Conservation (phyloP, 2,797 vertebrate species). For the Rhinichthys osculus region DNA sequence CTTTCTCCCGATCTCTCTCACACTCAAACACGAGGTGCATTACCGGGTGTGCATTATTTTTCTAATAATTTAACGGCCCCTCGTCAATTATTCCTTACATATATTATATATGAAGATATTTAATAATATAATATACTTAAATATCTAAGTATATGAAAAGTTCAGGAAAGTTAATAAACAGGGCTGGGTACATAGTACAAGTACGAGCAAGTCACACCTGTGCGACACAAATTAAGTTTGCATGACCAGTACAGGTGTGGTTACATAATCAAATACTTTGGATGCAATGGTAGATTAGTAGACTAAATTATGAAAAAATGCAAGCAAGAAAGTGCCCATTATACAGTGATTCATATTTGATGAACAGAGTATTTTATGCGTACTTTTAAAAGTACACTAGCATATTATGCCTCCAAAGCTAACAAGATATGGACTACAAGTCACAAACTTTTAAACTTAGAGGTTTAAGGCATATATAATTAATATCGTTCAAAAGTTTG, state of each 20-base stretch:
- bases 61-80: not conserved
- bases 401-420: too few species aligned
- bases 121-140: not conserved
- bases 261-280: not conserved
- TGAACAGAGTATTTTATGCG: not conserved
- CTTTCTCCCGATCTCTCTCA: too few species aligned
- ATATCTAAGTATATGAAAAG: not conserved
- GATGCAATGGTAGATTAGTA: not conserved
- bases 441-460: not conserved
- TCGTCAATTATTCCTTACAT: not conserved
- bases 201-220: not conserved
- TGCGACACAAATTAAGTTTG: not conserved
- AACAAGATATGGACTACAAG: not conserved
- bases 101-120: not conserved
- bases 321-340: not conserved
- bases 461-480: not conserved
- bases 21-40: too few species aligned
- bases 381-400: too few species aligned
- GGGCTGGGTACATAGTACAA: not conserved
- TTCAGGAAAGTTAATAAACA: not conserved
- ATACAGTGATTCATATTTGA: not conserved
- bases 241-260: slow-evolving; percentile 13
- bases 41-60: not conserved
- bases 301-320: not conserved
- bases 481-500: not conserved